Evolutionary conservation across 53 echinoderm and acorn worm species (phyloP), one percentile per base, ranked within the genome.

Genomic region (Astropecten irregularis): DNA sequence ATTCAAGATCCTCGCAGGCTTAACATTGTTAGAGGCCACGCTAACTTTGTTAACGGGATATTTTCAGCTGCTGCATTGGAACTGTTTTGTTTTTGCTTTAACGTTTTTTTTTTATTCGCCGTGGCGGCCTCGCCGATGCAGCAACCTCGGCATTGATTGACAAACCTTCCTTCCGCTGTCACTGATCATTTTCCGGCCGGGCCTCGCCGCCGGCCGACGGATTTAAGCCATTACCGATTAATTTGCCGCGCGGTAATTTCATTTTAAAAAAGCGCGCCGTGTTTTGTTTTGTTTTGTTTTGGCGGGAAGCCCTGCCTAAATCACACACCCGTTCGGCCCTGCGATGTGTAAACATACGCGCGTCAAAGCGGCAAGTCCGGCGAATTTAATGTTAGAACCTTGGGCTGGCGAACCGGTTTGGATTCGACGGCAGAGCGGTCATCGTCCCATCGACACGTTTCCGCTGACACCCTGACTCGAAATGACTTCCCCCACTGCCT

Each of bases 151-250:
- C n/a, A n/a, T n/a, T n/a, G n/a, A n/a, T n/a, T n/a, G n/a, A n/a
- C n/a, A n/a, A n/a, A n/a, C n/a, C n/a, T n/a, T n/a, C n/a, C n/a
- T n/a, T n/a, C n/a, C n/a, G n/a, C n/a, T n/a, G n/a, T n/a, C n/a
- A n/a, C n/a, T n/a, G n/a, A n/a, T n/a, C n/a, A n/a, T n/a, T n/a
- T n/a, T n/a, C n/a, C n/a, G n/a, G n/a, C n/a, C n/a, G n/a, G n/a
- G n/a, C n/a, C n/a, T n/a, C n/a, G n/a, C n/a, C n/a, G n/a, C n/a
- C n/a, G n/a, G n/a, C n/a, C n/a, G n/a, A n/a, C n/a, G n/a, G n/a
- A n/a, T n/a, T 61, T 61, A 79, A 26, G 18, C 20, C 42, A 79
- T 61, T 62, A 79, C n/a, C 60, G 79, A 47, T 62, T 79, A 61
- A 79, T 79, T 62, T 30, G 42, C 63, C 30, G n/a, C 51, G 28